These are phyloP conservation scores for Uromys caudimaculatus DNA, from an alignment of 2,797 vertebrate genomes.

Conservation along the genomic window DNA sequence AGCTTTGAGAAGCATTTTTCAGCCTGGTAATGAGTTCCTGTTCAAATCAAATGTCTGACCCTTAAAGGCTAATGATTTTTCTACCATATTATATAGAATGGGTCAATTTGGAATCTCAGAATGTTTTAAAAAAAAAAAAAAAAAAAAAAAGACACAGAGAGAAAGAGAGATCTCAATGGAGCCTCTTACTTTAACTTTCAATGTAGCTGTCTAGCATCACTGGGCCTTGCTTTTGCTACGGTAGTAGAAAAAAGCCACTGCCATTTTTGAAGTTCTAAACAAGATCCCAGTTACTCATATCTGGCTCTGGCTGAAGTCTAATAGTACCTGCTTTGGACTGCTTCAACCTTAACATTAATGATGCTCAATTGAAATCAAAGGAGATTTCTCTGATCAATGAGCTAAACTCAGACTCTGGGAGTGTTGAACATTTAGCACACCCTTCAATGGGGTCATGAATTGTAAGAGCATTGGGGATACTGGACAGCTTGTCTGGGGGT, in stretches of 20 bases:
- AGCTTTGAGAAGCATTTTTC: constrained; percentile 59
- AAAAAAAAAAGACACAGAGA: background rate
- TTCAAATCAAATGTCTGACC: constrained; percentile 57
- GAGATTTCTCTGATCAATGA: background rate
- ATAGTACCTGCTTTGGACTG: background rate
- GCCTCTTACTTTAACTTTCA: background rate
- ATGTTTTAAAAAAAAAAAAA: background rate
- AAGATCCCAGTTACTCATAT: constrained; percentile 1
- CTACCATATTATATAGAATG: constrained; percentile 13
- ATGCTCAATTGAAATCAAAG: background rate
- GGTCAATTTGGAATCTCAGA: background rate
- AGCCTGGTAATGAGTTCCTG: constrained; percentile 43
- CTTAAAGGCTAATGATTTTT: constrained; percentile 47
- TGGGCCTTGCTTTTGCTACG: background rate
- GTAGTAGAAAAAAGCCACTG: background rate
- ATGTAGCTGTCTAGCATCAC: background rate
- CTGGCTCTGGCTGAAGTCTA: background rate
- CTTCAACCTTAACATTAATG: background rate
- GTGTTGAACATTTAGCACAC: background rate
- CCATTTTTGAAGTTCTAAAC: constrained; percentile 27
- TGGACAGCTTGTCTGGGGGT: background rate
- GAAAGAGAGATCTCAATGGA: constrained; percentile 4
- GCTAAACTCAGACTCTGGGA: background rate
- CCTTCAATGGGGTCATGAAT: background rate
- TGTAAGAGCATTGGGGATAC: background rate